Percentiles rank a stretch among this genome's conserved stretches.
phyloP scores from a whole-genome alignment of 2,888 invertebrate species.

The Drosophila stalkeri region DNA sequence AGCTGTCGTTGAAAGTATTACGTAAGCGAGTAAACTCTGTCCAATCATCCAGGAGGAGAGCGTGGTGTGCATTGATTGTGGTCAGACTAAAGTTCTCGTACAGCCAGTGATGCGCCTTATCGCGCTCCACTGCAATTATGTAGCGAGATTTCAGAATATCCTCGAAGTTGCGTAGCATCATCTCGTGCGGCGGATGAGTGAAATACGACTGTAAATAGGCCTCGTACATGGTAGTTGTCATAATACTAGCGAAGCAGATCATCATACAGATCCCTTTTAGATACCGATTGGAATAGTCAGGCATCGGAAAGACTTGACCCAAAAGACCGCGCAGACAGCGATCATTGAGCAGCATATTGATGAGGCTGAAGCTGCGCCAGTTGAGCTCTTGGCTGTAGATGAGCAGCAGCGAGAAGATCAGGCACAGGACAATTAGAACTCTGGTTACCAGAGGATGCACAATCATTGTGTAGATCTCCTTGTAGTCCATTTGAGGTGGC shows the following conservation, averaged over 20 bases:
- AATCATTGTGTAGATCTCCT: constrained; percentile 47
- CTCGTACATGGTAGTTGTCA: constrained; percentile 68
- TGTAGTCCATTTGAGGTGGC: constrained; percentile 15
- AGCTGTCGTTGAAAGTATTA: constrained; percentile 48
- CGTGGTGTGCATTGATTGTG: neutral
- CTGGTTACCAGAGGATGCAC: constrained; percentile 38
- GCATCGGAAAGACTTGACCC: constrained; percentile 63
- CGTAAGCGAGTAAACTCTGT: constrained; percentile 22
- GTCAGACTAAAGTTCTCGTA: neutral
- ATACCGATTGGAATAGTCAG: constrained; percentile 11
- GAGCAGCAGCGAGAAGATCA: constrained; percentile 52
- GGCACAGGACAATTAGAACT: constrained; percentile 25
- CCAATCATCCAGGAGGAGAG: constrained; percentile 9
- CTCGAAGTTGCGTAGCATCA: constrained; percentile 1
- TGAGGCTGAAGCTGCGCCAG: constrained; percentile 40
- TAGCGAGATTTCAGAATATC: constrained; percentile 24
- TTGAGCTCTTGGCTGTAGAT: constrained; percentile 47
- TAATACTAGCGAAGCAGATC: constrained; percentile 61
- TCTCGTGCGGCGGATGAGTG: constrained; percentile 40
- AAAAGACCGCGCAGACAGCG: constrained; percentile 64
- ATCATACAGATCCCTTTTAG: constrained; percentile 50
- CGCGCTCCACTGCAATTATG: neutral
- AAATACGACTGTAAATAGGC: constrained; percentile 59
- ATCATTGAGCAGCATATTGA: constrained; percentile 63
- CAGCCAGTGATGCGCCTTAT: constrained; percentile 2